phyloP scores from a whole-genome alignment of 2,797 vertebrate species.

The Chrysocyon brachyurus region DNA sequence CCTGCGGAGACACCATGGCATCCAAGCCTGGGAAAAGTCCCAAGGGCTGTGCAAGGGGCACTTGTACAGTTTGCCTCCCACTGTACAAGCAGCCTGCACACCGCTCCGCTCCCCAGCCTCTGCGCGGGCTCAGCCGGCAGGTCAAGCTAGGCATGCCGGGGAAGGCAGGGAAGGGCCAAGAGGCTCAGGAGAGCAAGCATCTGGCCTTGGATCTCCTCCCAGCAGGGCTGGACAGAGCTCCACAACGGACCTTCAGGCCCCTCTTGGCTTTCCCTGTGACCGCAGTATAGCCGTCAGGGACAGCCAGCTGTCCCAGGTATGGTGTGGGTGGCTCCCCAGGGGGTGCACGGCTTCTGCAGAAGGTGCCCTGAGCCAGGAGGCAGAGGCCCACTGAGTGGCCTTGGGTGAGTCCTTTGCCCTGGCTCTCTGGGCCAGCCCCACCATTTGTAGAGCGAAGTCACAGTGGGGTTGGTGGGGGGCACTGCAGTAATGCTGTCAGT shows the following conservation, averaged over 20 bases:
- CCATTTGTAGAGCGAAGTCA: background rate
- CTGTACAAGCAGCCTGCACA: rapidly evolving
- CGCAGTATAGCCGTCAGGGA: too few species aligned
- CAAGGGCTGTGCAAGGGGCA: background rate
- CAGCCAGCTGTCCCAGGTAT: background rate
- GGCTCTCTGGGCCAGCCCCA: background rate
- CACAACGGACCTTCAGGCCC: background rate
- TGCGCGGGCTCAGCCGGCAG: background rate
- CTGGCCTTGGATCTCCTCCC: background rate
- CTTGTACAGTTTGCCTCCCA: background rate
- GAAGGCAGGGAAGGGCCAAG: background rate
- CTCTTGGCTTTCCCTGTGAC: background rate
- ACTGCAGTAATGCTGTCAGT: background rate
- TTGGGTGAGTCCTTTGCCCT: background rate
- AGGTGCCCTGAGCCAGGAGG: background rate
- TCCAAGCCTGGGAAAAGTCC: background rate
- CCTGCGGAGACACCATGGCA: background rate
- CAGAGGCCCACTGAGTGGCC: background rate
- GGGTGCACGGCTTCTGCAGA: background rate
- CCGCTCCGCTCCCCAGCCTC: background rate
- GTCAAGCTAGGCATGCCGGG: background rate
- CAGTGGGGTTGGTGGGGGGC: too few species aligned
- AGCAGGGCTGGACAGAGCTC: background rate
- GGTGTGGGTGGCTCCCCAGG: background rate
- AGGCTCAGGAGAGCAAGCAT: background rate